Percentiles rank a stretch among this genome's conserved stretches.
Conservation (phyloP, 2,797 vertebrate genomes). For the Acropternis orthonyx region DNA sequence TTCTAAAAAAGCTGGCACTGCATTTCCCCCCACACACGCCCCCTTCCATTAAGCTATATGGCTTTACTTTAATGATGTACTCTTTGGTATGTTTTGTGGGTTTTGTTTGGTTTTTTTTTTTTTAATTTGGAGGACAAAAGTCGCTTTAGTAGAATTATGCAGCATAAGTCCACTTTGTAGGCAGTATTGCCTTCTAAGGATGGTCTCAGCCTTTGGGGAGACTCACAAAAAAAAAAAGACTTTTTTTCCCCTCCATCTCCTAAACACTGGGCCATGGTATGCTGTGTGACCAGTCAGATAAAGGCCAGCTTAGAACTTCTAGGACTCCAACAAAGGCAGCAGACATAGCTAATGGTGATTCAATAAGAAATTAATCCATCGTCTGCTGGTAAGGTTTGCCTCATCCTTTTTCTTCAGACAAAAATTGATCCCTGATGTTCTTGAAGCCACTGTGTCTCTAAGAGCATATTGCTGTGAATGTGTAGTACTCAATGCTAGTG, state of each 20-base stretch:
- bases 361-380: not conserved
- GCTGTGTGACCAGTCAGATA: not conserved
- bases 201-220: not conserved
- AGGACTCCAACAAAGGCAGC: not conserved
- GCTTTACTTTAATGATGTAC: not conserved
- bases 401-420: not conserved
- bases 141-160: not conserved
- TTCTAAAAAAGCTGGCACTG: not conserved
- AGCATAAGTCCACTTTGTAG: not conserved
- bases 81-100: not conserved
- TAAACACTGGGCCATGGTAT: not conserved
- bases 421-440: not conserved
- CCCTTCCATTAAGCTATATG: fast-evolving
- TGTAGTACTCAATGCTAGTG: not conserved
- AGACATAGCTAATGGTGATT: not conserved
- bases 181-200: not conserved
- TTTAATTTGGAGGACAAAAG: not conserved
- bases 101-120: no score
- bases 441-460: not conserved
- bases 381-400: not conserved
- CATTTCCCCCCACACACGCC: no score
- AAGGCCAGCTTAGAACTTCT: not conserved
- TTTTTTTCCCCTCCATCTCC: not conserved
- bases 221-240: not conserved
- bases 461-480: not conserved